phyloP scores from a whole-genome alignment of 2,888 invertebrate genomes.

The Merodon equestris region DNA sequence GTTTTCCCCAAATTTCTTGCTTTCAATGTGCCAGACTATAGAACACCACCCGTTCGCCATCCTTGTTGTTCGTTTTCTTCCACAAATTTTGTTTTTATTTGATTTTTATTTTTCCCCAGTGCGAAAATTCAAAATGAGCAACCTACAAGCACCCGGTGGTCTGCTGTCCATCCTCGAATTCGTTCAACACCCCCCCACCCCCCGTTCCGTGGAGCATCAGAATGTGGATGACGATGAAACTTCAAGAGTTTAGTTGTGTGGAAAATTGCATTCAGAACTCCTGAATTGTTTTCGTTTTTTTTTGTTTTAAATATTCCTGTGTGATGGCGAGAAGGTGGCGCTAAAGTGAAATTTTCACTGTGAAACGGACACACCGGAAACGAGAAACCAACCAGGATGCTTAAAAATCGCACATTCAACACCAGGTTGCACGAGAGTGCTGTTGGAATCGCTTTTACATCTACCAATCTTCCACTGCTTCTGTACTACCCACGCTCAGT shows the following conservation, averaged over 20 bases:
- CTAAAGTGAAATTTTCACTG: constrained; percentile 19
- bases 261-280: constrained; percentile 76
- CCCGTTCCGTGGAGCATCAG: constrained; percentile 13
- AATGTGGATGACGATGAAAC: constrained; percentile 67
- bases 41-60: not conserved
- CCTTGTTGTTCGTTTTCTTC: constrained; percentile 15
- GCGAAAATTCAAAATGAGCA: constrained; percentile 62
- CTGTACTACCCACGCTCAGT: too few relatives aligned
- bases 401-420: constrained; percentile 69
- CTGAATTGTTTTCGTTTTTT: constrained; percentile 42
- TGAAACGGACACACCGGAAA: constrained; percentile 59
- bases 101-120: constrained; percentile 35
- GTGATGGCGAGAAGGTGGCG: not conserved
- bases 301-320: not conserved
- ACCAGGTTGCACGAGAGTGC: constrained; percentile 53
- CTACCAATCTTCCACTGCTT: too few relatives aligned
- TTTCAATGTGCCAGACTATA: not conserved
- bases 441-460: not conserved
- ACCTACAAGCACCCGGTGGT: constrained; percentile 48
- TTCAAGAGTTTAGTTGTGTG: constrained; percentile 76
- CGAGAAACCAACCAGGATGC: constrained; percentile 66
- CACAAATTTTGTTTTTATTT: constrained; percentile 6
- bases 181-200: not conserved
- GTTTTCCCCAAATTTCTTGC: constrained; percentile 34
- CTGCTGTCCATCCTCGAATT: constrained; percentile 12